Percentiles rank a stretch among this genome's conserved stretches.
Evolutionary conservation across 2,113 vertebrate species (phyloP).

Genomic region (Marcusenius ussheri): DNA sequence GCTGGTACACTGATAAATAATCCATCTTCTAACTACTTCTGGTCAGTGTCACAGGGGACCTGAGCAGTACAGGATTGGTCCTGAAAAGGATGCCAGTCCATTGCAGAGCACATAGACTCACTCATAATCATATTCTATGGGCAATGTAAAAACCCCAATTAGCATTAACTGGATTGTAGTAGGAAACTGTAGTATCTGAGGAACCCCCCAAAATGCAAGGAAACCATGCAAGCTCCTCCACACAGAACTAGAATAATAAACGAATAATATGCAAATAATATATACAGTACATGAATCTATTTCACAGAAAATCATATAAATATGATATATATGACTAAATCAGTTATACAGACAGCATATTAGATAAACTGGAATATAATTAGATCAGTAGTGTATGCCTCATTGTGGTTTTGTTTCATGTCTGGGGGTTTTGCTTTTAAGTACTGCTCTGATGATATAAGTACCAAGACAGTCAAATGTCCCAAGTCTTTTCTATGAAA

Average conservation of each 20-base stretch:
- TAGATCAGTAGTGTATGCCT: neutral
- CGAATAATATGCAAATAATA: neutral
- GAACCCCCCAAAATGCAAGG: neutral
- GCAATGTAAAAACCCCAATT: neutral
- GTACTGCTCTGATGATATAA: neutral
- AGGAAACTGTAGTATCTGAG: neutral
- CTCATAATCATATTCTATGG: neutral
- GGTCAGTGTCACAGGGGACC: neutral
- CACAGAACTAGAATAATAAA: neutral
- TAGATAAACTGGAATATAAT: neutral
- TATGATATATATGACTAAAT: neutral
- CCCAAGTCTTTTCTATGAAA: neutral
- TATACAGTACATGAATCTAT: neutral
- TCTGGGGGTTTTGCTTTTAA: neutral
- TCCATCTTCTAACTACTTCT: neutral
- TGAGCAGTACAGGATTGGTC: neutral
- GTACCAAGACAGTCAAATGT: neutral
- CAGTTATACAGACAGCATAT: neutral
- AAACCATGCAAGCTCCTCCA: neutral
- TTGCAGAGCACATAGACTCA: neutral
- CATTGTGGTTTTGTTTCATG: neutral
- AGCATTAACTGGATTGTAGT: neutral
- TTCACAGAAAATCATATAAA: neutral
- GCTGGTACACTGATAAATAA: neutral
- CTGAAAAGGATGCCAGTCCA: neutral